These are phyloP conservation scores for Littorina saxatilis DNA, from an alignment of 1,140 invertebrate genomes.

Conservation along the genomic window DNA sequence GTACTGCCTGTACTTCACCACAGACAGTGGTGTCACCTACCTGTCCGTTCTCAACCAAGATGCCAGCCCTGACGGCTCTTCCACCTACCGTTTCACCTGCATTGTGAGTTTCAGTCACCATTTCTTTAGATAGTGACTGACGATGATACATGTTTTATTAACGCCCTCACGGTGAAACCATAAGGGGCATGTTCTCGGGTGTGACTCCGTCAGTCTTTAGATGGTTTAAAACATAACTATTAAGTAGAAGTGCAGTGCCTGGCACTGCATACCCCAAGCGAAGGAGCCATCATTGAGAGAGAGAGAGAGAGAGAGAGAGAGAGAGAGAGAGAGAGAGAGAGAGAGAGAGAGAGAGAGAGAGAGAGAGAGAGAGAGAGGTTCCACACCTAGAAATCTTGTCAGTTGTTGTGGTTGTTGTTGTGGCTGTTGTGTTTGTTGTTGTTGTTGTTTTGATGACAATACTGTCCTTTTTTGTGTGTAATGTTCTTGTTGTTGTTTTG, in stretches of 20 bases:
- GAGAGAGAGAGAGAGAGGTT: background rate
- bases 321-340: background rate
- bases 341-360: background rate
- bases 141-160: too few species aligned
- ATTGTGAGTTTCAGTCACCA: background rate
- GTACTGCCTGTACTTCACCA: slow-evolving; percentile 24
- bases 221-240: too few species aligned
- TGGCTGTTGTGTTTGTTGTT: too few species aligned
- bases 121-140: background rate
- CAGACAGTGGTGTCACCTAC: slow-evolving; percentile 17
- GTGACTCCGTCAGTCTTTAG: background rate
- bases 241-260: too few species aligned
- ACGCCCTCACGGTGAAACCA: too few species aligned
- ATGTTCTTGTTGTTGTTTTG: too few species aligned
- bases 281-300: background rate
- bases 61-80: background rate
- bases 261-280: too few species aligned
- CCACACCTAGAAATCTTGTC: too few species aligned
- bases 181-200: too few species aligned
- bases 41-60: slow-evolving; percentile 32
- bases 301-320: background rate
- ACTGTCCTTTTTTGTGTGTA: too few species aligned
- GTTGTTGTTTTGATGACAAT: too few species aligned
- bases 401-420: too few species aligned
- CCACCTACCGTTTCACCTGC: slow-evolving; percentile 32